Evolutionary conservation across 2,113 vertebrate genomes (phyloP).

Genomic region (Podocnemis expansa): DNA sequence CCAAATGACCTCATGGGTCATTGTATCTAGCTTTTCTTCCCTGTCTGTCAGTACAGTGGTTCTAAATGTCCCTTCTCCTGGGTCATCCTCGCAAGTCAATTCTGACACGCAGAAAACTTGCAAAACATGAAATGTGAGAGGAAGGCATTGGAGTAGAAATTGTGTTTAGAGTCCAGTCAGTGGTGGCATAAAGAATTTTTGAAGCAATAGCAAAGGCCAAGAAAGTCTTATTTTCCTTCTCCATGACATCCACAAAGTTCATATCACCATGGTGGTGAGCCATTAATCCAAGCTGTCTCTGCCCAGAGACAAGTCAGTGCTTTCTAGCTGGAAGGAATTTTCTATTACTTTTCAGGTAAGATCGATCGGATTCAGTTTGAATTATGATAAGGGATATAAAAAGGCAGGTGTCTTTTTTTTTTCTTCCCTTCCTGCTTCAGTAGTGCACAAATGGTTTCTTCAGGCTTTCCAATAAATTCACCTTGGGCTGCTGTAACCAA

Average conservation of each 20-base stretch:
- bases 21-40: background rate
- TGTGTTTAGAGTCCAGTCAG: background rate
- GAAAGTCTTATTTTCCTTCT: background rate
- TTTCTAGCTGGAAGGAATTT: constrained; percentile 9
- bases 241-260: background rate
- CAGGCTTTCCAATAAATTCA: background rate
- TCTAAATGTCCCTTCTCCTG: background rate
- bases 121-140: background rate
- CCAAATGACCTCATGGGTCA: background rate
- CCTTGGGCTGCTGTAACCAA: background rate
- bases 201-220: background rate
- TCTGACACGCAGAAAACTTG: background rate
- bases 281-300: constrained; percentile 36
- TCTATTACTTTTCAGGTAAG: constrained; percentile 22
- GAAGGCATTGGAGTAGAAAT: background rate
- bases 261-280: background rate
- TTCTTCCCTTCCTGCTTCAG: rapidly evolving
- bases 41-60: background rate
- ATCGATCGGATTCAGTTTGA: constrained; percentile 2
- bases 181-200: background rate
- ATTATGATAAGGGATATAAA: background rate
- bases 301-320: background rate
- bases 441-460: background rate
- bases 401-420: background rate
- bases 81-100: background rate